phyloP scores from a whole-genome alignment of 2,888 invertebrate genomes.

The Eueremaeus valkanovi region DNA sequence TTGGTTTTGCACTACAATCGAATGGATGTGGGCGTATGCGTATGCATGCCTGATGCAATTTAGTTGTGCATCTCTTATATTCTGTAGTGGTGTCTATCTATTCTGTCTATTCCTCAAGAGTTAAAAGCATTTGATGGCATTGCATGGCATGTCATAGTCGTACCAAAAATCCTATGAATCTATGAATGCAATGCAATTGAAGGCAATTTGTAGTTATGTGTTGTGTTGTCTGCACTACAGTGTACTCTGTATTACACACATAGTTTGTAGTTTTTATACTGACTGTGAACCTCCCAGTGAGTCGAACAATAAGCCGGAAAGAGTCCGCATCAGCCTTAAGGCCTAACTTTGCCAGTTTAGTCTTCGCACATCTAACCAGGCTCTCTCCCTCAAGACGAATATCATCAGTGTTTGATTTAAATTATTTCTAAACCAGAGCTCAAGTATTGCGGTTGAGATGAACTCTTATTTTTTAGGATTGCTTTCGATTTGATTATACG shows the following conservation, averaged over 20 bases:
- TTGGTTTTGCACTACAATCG: conserved; percentile 12
- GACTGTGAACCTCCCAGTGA: conserved; percentile 18
- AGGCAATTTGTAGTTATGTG: conserved; percentile 13
- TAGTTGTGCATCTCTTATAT: too few relatives aligned
- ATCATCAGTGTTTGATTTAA: too few relatives aligned
- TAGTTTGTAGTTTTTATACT: neutral
- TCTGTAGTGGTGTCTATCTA: too few relatives aligned
- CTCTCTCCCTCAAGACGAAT: neutral
- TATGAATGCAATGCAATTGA: conserved; percentile 11
- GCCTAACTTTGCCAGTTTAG: conserved; percentile 1
- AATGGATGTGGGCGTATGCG: conserved; percentile 29
- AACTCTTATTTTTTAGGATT: neutral
- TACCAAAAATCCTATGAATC: neutral
- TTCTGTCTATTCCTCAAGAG: conserved; percentile 18
- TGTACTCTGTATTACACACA: neutral
- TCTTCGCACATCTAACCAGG: neutral
- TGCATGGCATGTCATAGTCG: neutral
- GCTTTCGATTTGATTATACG: neutral
- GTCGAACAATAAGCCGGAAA: conserved; percentile 33
- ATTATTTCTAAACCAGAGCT: neutral
- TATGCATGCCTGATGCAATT: conserved; percentile 25
- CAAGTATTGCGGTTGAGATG: neutral
- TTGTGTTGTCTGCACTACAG: neutral
- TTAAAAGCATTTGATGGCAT: conserved; percentile 20
- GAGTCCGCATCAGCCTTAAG: conserved; percentile 23